phyloP scores from a whole-genome alignment of 30 jellyfish, hydroid and myxozoan species.

The Sanderia malayensis region DNA sequence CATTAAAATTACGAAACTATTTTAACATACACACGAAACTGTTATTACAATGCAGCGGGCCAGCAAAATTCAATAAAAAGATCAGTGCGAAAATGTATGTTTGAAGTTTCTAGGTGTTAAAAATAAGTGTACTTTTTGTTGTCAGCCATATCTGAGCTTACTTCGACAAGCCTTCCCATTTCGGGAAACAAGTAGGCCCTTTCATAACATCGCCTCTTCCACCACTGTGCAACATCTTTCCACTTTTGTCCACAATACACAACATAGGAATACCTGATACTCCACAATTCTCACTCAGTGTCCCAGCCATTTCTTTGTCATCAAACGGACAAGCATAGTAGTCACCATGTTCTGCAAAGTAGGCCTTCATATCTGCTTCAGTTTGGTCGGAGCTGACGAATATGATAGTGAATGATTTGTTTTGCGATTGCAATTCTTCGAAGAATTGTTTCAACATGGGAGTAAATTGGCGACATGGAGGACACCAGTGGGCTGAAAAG shows the following conservation, averaged over 20 bases:
- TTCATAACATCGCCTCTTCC: constrained; percentile 33
- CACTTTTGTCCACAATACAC: constrained; percentile 29
- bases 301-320: neutral
- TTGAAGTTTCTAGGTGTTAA: too few relatives aligned
- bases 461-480: constrained; percentile 57
- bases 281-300: constrained; percentile 19
- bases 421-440: constrained; percentile 25
- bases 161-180: constrained; percentile 31
- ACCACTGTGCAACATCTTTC: constrained; percentile 24
- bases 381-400: constrained; percentile 46
- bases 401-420: constrained; percentile 24
- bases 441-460: constrained; percentile 37
- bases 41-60: too few relatives aligned
- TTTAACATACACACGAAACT: too few relatives aligned
- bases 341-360: constrained; percentile 43
- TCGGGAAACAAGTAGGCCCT: constrained; percentile 29
- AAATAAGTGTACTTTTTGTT: too few relatives aligned
- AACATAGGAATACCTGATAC: constrained; percentile 44
- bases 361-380: constrained; percentile 27
- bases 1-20: too few relatives aligned
- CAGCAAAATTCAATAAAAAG: too few relatives aligned
- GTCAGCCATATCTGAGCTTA: too few relatives aligned
- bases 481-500: constrained; percentile 69
- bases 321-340: constrained; percentile 42
- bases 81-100: too few relatives aligned